Conservation (phyloP, 2,113 vertebrate genomes). For the Anoplopoma fimbria region DNA sequence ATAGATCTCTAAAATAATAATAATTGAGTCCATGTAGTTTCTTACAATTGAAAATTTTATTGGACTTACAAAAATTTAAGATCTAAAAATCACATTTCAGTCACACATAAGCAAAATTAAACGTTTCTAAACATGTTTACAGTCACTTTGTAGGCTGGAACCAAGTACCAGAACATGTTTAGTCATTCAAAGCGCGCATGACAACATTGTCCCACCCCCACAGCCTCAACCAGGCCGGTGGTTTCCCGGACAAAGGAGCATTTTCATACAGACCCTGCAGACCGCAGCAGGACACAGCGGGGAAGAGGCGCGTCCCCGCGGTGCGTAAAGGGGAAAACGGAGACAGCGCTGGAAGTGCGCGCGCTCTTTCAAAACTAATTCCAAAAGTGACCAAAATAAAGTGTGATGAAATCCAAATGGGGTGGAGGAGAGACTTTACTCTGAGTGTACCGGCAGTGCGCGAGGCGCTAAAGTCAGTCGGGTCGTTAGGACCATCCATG, state of each 20-base stretch:
- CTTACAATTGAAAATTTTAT: not conserved
- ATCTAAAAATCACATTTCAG: not conserved
- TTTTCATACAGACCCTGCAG: not conserved
- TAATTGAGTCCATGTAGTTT: not conserved
- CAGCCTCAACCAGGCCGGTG: not conserved
- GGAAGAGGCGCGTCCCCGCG: not conserved
- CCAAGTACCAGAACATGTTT: conserved; percentile 12
- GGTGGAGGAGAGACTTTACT: not conserved
- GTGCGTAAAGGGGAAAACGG: not conserved
- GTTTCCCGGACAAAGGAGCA: conserved; percentile 23
- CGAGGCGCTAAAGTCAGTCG: not conserved
- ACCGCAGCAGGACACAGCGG: not conserved
- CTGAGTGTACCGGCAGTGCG: not conserved
- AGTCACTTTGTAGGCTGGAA: conserved; percentile 7
- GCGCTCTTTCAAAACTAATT: not conserved
- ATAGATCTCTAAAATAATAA: too few relatives aligned
- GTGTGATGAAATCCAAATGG: not conserved
- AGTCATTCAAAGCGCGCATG: not conserved
- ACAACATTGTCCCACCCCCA: not conserved
- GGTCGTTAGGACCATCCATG: conserved; percentile 24
- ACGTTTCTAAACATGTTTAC: not conserved
- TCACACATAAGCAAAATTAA: not conserved
- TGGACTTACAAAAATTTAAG: not conserved
- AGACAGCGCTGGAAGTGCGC: not conserved
- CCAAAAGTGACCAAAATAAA: not conserved